Percentiles rank a stretch among this genome's conserved stretches.
phyloP scores from a whole-genome alignment of 2,113 vertebrate genomes.

The Melozone crissalis region DNA sequence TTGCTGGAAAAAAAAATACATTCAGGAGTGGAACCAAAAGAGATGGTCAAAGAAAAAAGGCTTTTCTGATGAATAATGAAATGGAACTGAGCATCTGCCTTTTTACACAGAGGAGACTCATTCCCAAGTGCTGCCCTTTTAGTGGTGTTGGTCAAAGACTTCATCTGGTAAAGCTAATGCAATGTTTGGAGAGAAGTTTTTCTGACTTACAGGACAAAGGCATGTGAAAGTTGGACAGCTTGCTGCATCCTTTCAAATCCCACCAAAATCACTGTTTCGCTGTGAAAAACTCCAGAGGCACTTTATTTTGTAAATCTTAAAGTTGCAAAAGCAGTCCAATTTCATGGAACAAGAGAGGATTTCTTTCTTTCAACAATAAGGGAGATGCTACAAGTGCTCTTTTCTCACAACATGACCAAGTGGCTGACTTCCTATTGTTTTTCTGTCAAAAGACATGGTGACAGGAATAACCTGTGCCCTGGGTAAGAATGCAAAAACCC shows the following conservation, averaged over 20 bases:
- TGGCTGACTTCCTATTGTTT: neutral
- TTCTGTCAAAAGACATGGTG: neutral
- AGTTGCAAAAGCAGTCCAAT: neutral
- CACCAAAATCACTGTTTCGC: neutral
- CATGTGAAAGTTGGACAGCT: neutral
- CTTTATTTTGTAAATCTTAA: conserved; percentile 10
- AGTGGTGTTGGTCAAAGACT: neutral
- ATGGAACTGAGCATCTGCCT: neutral
- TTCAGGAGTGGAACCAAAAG: neutral
- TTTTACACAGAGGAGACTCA: neutral
- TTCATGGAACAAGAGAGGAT: neutral
- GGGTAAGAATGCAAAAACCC: neutral
- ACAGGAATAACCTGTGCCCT: conserved; percentile 3
- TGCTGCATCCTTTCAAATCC: neutral
- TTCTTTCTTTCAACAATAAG: neutral
- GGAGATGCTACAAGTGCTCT: neutral
- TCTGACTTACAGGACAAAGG: neutral
- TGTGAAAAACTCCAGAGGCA: neutral
- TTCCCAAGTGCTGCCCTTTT: neutral
- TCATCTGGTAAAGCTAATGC: neutral
- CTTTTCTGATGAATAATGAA: neutral
- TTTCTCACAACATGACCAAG: neutral
- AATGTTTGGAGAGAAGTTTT: neutral
- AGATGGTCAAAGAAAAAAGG: neutral
- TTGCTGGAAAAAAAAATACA: neutral